These are phyloP conservation scores for Colistium nudipinnis DNA, from an alignment of 2,113 vertebrate genomes.

Conservation along the genomic window DNA sequence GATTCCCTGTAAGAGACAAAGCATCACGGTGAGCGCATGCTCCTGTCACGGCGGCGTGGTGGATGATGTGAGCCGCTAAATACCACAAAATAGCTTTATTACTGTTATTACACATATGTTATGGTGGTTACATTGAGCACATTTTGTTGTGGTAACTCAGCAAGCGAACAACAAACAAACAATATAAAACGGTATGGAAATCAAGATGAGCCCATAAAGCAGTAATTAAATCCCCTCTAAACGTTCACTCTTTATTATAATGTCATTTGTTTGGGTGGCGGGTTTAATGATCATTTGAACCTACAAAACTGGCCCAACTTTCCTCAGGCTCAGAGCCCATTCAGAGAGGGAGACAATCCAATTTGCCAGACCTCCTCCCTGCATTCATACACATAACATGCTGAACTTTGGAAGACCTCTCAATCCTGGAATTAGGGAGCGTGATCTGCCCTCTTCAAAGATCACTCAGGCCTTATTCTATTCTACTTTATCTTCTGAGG, in stretches of 20 bases:
- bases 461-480: constrained; percentile 63
- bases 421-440: constrained; percentile 79
- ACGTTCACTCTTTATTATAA: background rate
- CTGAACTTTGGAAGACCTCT: constrained; percentile 81
- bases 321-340: constrained; percentile 37
- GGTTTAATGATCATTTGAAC: constrained; percentile 40
- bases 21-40: constrained; percentile 59
- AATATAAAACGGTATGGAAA: constrained; percentile 23
- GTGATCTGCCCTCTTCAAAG: constrained; percentile 82
- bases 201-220: background rate
- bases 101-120: constrained; percentile 45
- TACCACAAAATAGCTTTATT: constrained; percentile 64
- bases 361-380: constrained; percentile 77
- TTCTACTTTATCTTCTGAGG: constrained; percentile 74
- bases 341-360: constrained; percentile 70
- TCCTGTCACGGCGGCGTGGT: constrained; percentile 47
- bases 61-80: constrained; percentile 66
- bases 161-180: constrained; percentile 42
- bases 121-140: constrained; percentile 18
- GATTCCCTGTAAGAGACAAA: constrained; percentile 87
- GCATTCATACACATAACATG: constrained; percentile 73
- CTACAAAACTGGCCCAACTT: constrained; percentile 28
- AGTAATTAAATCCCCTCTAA: constrained; percentile 9
- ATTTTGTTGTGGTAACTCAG: constrained; percentile 11
- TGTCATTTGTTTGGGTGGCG: constrained; percentile 2